Percentiles rank a stretch among this genome's conserved stretches.
Conservation (phyloP, 53 echinoderm and acorn worm genomes). For the Astropecten irregularis region DNA sequence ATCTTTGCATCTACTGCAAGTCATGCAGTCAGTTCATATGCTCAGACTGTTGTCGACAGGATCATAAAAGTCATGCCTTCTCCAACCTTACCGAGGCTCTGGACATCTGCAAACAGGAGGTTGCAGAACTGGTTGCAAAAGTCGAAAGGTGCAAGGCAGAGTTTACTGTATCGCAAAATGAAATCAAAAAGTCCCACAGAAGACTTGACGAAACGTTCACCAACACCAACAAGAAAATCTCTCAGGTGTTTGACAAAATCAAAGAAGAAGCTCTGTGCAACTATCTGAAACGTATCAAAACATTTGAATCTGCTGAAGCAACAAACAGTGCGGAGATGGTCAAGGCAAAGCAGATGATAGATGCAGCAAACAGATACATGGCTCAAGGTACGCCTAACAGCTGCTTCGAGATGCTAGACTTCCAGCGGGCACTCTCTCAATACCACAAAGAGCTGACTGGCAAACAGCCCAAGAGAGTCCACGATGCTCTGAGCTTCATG, state of each 20-base stretch:
- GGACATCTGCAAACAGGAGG: neutral
- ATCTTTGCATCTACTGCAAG: slow-evolving; percentile 3
- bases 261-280: neutral
- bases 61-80: neutral
- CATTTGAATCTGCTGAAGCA: neutral
- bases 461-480: neutral
- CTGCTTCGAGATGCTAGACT: neutral
- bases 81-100: neutral
- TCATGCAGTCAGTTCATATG: neutral
- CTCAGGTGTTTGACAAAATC: neutral
- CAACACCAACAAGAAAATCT: neutral
- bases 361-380: neutral
- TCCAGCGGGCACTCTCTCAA: neutral
- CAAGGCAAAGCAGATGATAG: neutral
- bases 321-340: neutral
- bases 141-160: neutral
- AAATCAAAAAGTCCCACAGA: neutral
- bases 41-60: neutral
- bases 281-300: neutral
- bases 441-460: neutral
- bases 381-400: neutral
- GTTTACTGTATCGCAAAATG: neutral
- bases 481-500: neutral
- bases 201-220: neutral
- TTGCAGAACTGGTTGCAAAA: neutral